These are phyloP conservation scores for Caenorhabditis sp. DNA, from an alignment of 2,888 invertebrate species.

Conservation along the genomic window DNA sequence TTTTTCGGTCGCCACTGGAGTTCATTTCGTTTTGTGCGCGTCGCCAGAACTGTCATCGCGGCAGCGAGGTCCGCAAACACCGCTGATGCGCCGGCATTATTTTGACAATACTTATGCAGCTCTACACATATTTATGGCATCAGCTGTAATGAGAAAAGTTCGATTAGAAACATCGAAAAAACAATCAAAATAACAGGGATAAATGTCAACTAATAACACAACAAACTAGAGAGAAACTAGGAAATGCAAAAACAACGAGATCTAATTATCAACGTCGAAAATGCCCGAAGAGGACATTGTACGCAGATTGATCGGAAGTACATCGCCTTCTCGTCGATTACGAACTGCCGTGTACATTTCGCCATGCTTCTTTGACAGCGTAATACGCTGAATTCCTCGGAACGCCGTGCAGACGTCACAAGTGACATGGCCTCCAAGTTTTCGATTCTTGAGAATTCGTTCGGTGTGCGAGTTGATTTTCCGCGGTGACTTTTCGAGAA, in stretches of 20 bases:
- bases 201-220: neutral
- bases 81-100: too few species aligned
- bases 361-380: constrained; percentile 73
- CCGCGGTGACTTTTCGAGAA: constrained; percentile 88
- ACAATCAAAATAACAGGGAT: too few species aligned
- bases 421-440: constrained; percentile 73
- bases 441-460: constrained; percentile 71
- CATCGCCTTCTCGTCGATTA: constrained; percentile 69
- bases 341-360: constrained; percentile 55
- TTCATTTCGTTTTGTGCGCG: too few species aligned
- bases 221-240: neutral
- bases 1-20: too few species aligned
- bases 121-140: too few species aligned
- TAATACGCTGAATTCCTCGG: constrained; percentile 78
- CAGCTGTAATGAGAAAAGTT: too few species aligned
- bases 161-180: too few species aligned
- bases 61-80: too few species aligned
- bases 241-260: constrained; percentile 13
- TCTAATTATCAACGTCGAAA: constrained; percentile 64
- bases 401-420: constrained; percentile 79
- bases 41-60: too few species aligned
- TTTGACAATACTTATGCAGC: too few species aligned
- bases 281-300: constrained; percentile 63
- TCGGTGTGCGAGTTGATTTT: constrained; percentile 49
- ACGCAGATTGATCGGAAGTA: constrained; percentile 72